Base-by-base conservation (phyloP, 2,888 invertebrate genomes). In the Polyommatus icarus region DNA sequence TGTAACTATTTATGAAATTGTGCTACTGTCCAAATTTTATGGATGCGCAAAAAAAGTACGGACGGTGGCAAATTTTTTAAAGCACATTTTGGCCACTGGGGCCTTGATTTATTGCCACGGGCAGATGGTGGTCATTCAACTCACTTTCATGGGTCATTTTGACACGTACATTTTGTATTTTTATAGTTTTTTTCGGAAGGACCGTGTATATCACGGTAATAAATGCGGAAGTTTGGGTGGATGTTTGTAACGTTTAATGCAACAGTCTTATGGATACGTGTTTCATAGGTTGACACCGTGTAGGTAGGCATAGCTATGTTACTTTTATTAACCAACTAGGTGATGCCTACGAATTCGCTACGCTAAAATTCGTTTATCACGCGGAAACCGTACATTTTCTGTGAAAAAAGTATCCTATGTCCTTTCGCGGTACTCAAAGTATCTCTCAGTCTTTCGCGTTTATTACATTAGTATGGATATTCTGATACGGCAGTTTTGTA, bases 81-180 rank as follows among this genome's bases (percentile, higher is more conserved):
- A 75, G 80, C 78, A 79, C 80, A 80, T 78, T 82, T 88, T 86
- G 86, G 87, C 87, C 86, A 83, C 82, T 84, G 83, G 82, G 80
- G 78, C 54, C 77, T 82, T 89, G 89, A 91, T 91, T 91, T 91
- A 91, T 89, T 83, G 82, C 76, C 29, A 15, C 6, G 79, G 84
- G 85, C 91, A 89, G 91, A 91, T 90, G 90, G 82, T 82, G 83
- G 79, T 80, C 83, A 77, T 76, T 81, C 83, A 84, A 85, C 81
- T 90, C 86, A 85, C 86, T 91, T 89, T 90, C 88, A 86, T 87
- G 83, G 88, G 88, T 89, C 89, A 90, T 80, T 86, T 84, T 75
- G 46, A 54, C 20, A 73, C 40, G 40, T 72, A 36, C 40, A 46
- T 67, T 67, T 67, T 67, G 59, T 20, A 54, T 54, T 54, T 46